A percentile compares a stretch with the other conserved stretches of the same genome.
Conservation (phyloP, 2,113 vertebrate species). For the rabbit (Oryctolagus cuniculus) region mOryCun1.1 NC_091440.1:44911501-44912000, state of each 20-base stretch:
- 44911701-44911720: conserved; percentile 46
- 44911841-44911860: conserved; percentile 69
- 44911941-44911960: conserved; percentile 53
- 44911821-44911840: conserved; percentile 58
- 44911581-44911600: conserved; percentile 56
- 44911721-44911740: conserved; percentile 38
- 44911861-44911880: conserved; percentile 68
- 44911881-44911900: conserved; percentile 20
- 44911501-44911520: conserved; percentile 29
- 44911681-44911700: neutral
- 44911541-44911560: conserved; percentile 56
- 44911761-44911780: neutral
- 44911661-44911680: conserved; percentile 69
- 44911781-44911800: conserved; percentile 24
- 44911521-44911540: neutral
- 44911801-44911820: conserved; percentile 47
- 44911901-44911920: conserved; percentile 76
- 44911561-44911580: conserved; percentile 38
- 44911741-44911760: conserved; percentile 25
- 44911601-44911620: neutral
- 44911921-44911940: conserved; percentile 79
- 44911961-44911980: conserved; percentile 77
- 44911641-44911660: conserved; percentile 48
- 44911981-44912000: conserved; percentile 81
- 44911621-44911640: neutral